Evolutionary conservation across 2,113 vertebrate species (phyloP), one percentile per base, ranked within the genome.

Genomic region (Siniperca chuatsi): DNA sequence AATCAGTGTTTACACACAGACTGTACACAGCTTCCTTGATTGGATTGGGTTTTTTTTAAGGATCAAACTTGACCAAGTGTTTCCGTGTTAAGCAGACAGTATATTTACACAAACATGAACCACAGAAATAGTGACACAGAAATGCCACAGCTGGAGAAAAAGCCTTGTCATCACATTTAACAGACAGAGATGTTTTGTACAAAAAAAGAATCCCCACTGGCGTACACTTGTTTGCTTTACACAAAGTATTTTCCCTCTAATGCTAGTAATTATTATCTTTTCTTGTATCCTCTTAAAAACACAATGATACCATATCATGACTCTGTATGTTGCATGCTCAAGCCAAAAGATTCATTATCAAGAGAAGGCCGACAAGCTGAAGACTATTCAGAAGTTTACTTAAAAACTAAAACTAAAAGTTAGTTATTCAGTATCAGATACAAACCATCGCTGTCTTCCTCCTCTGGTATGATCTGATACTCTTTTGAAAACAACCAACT

Each of bases 91-190:
- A 93, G 89, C 84, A 89, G 85, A 94, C 89, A 84, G 83, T 76
- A 88, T 91, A 93, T 94, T 91, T 92, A 95, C 93, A 95, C 79
- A 75, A 91, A 89, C 78, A 83, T 85, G 75, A 95, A 92, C 82
- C 87, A 92, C 85, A 87, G 80, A 92, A 89, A 85, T 74, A 86
- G 46, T 46, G 91, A 93, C 87, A 89, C 89, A 91, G 87, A 90
- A 69, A 82, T 10, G 72, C 83, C 87, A 75, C 84, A 86, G 80
- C 25, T 42, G 80, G 82, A 91, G 72, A 70, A 81, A 75, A 52
- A 79, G 42, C 65, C 76, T 57, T 5, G 6, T 60, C 58, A 48
- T 75, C 58, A 42, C 29, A 37, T 23, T 33, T 5, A 44, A 44
- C 29, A 80, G 5, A 54, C n/a, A 42, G 15, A 74, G 20, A 44